These are phyloP conservation scores for Aptenodytes forsteri DNA, from an alignment of 2,113 vertebrate genomes.

Conservation along the genomic window DNA sequence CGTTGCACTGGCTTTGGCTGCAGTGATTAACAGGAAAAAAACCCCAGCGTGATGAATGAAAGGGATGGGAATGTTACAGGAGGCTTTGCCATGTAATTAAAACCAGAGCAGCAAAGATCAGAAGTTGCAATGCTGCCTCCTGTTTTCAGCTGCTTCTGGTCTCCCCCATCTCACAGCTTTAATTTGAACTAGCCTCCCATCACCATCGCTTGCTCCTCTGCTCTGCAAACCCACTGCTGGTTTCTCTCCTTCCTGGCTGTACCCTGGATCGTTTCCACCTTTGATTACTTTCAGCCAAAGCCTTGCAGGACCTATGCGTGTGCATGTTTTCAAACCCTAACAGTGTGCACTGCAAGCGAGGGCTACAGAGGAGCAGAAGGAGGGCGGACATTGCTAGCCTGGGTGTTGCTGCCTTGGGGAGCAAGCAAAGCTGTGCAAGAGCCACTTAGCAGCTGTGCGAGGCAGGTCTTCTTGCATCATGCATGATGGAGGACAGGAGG, in stretches of 20 bases:
- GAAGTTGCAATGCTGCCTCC: neutral
- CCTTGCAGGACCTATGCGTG: accelerated
- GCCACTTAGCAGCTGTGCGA: neutral
- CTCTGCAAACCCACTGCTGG: neutral
- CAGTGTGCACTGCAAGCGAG: neutral
- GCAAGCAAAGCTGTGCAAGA: neutral
- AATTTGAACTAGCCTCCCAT: neutral
- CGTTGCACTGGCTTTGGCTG: accelerated
- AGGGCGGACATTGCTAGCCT: neutral
- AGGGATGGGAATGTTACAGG: neutral
- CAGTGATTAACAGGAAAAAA: neutral
- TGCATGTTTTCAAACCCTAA: neutral
- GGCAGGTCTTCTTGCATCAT: neutral
- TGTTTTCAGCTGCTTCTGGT: neutral
- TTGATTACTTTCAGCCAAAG: neutral
- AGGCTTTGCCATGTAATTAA: constrained; percentile 3
- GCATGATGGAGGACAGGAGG: neutral
- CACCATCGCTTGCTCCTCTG: neutral
- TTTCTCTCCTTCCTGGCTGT: neutral
- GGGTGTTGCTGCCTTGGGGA: neutral
- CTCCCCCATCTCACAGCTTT: neutral
- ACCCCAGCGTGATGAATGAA: neutral
- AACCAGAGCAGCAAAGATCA: neutral
- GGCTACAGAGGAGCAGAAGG: accelerated
- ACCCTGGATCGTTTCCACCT: neutral